Evolutionary conservation across 2,888 invertebrate genomes (phyloP), one percentile per base, ranked within the genome.

Genomic region (Eremobia ochroleuca): DNA sequence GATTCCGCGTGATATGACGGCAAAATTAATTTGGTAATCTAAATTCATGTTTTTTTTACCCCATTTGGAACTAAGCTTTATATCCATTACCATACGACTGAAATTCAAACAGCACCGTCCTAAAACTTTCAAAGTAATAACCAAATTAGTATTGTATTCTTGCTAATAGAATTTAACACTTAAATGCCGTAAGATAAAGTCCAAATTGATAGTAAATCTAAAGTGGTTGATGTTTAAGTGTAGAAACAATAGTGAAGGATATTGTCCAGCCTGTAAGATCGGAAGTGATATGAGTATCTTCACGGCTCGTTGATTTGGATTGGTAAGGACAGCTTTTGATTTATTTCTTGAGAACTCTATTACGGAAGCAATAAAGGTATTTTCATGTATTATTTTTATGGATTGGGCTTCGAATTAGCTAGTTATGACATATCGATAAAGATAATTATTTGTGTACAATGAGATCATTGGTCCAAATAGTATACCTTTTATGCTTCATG

Each of bases 171-270:
- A 76, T 77, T 75, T 85, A 59, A 77, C 67, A 73, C 79, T 87
- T 85, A 87, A 75, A 8, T 0, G 1, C 31, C 9, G n/a, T 9
- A 71, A n/a, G 59, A 83, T 80, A 87, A 80, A 85, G 85, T 83
- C 62, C 15, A 70, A 76, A 67, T 67, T 79, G 70, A 82, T 73
- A 58, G 73, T 78, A 67, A 58, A 77, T 37, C 69, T 77, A 74
- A 76, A 74, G 67, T 77, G 69, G 86, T 83, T 67, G 74, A 85
- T 67, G 84, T 82, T 82, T 90, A 91, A 89, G 87, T n/a, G 80
- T 82, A 74, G 78, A 83, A 89, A 91, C 92, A 91, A 91, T 90
- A 81, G 88, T 77, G 87, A 90, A 90, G 90, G 91, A 87, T 90
- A 88, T 83, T 87, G 86, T 88, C 86, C 87, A 87, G 87, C 77